Percentiles rank a stretch among this genome's conserved stretches.
Conservation (phyloP, 92 coral and sea anemone genomes). For the Phenganax stokvisi region DNA sequence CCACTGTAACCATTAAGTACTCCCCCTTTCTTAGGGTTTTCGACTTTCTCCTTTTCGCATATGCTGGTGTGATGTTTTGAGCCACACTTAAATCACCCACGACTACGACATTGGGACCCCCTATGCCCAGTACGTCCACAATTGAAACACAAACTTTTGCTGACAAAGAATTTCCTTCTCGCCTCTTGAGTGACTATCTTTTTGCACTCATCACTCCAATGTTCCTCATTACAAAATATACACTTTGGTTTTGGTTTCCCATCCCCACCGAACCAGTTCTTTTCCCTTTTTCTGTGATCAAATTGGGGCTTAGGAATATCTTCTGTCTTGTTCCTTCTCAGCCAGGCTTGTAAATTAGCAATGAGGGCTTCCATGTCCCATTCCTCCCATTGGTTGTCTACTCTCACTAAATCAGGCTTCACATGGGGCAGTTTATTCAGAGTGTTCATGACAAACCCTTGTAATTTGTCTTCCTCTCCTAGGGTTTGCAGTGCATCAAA, state of each 20-base stretch:
- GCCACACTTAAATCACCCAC: slow-evolving; percentile 8
- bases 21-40: neutral
- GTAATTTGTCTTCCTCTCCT: neutral
- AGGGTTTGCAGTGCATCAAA: too few relatives aligned
- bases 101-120: slow-evolving; percentile 21
- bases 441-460: slow-evolving; percentile 8
- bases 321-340: slow-evolving; percentile 38
- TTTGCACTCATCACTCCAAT: slow-evolving; percentile 20
- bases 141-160: neutral
- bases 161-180: slow-evolving; percentile 11
- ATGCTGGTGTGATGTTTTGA: slow-evolving; percentile 55
- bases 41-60: slow-evolving; percentile 23
- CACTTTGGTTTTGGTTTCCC: neutral
- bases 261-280: neutral
- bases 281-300: neutral
- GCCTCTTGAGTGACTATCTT: neutral
- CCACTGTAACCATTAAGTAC: neutral
- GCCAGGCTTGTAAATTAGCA: slow-evolving; percentile 45
- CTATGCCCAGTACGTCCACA: slow-evolving; percentile 32
- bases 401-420: neutral
- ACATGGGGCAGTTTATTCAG: neutral
- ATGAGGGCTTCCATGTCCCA: slow-evolving; percentile 17
- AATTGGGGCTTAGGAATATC: neutral
- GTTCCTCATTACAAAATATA: neutral
- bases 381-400: neutral